Evolutionary conservation across 2,888 invertebrate species (phyloP).

Genomic region (Rhagonycha fulva): DNA sequence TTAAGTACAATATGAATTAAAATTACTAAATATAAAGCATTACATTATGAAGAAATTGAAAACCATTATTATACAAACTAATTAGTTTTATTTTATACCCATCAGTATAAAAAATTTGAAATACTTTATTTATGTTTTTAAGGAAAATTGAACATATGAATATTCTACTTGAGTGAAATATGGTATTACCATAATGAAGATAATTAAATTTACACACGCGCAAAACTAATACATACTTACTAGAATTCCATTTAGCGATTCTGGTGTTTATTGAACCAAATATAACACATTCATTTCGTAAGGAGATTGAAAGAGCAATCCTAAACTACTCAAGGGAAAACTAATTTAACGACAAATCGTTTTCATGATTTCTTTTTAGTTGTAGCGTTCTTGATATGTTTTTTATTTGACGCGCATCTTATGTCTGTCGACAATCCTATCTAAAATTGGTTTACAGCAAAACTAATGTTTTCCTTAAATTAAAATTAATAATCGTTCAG

Average conservation of each 20-base stretch:
- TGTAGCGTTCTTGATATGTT: conserved; percentile 32
- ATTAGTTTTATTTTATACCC: too few species aligned
- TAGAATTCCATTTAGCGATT: neutral
- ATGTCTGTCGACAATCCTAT: conserved; percentile 31
- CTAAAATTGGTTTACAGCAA: neutral
- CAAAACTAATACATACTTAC: neutral
- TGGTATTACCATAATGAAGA: neutral
- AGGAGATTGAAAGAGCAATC: conserved; percentile 3
- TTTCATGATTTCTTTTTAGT: conserved; percentile 34
- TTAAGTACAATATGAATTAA: too few species aligned
- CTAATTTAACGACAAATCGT: conserved; percentile 43
- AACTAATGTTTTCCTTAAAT: neutral
- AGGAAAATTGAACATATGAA: too few species aligned
- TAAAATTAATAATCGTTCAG: neutral
- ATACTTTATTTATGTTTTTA: too few species aligned
- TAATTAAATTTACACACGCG: neutral
- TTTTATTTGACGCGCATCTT: conserved; percentile 36
- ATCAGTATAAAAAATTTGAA: too few species aligned
- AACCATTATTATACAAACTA: too few species aligned
- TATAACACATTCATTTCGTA: conserved; percentile 6
- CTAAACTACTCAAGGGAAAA: conserved; percentile 34
- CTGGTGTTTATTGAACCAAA: conserved; percentile 13
- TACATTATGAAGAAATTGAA: too few species aligned
- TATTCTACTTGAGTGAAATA: too few species aligned
- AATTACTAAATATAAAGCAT: too few species aligned